phyloP scores from a whole-genome alignment of 2,113 vertebrate genomes.

The Dromiciops gliroides region DNA sequence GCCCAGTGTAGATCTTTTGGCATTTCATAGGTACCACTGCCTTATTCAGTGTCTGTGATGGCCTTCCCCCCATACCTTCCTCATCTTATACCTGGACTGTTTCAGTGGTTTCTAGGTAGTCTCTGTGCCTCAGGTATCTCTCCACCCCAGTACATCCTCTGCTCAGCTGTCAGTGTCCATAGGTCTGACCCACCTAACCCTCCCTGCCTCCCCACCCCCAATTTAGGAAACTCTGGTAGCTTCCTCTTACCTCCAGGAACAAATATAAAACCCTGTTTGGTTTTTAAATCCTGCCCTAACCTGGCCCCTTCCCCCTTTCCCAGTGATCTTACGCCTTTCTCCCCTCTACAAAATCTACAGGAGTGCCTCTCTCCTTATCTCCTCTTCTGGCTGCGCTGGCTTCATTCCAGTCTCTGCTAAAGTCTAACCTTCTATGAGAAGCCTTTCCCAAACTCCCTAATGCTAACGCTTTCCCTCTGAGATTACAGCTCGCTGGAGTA shows the following conservation, averaged over 20 bases:
- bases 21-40: not conserved
- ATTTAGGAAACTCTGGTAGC: not conserved
- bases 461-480: not conserved
- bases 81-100: not conserved
- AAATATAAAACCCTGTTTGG: not conserved
- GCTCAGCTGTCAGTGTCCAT: not conserved
- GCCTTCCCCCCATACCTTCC: not conserved
- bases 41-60: not conserved
- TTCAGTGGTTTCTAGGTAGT: not conserved
- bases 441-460: not conserved
- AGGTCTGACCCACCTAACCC: no score
- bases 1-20: not conserved
- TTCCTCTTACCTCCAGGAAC: not conserved
- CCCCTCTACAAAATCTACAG: not conserved
- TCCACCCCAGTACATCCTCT: not conserved
- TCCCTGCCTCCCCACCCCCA: not conserved
- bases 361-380: not conserved
- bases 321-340: not conserved
- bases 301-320: not conserved
- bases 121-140: no score
- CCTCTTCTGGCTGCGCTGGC: not conserved
- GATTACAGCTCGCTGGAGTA: not conserved
- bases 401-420: not conserved
- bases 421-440: not conserved
- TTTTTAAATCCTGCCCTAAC: not conserved